Conservation (phyloP, 2,888 invertebrate genomes). For the Drosophila fulvimacula region DNA sequence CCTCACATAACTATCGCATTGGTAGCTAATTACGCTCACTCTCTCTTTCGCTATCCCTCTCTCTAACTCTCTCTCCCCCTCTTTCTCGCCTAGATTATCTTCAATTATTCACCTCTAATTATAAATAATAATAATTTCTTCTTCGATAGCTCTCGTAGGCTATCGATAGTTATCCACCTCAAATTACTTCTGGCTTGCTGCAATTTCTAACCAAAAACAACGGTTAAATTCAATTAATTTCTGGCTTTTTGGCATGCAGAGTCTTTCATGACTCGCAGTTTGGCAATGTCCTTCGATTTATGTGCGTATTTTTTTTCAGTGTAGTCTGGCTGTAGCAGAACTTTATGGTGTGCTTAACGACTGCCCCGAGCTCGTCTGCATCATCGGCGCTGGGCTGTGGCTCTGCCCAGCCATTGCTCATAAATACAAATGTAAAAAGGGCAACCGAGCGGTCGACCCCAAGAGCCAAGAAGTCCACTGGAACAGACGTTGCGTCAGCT, state of each 20-base stretch:
- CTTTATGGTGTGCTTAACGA: constrained; percentile 50
- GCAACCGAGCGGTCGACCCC: constrained; percentile 22
- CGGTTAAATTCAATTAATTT: background rate
- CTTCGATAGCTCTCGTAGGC: too few species aligned
- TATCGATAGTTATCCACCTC: too few species aligned
- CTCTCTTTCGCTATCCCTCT: too few species aligned
- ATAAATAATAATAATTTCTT: too few species aligned
- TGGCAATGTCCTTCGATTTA: background rate
- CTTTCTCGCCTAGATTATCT: too few species aligned
- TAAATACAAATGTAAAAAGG: constrained; percentile 74
- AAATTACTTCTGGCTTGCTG: too few species aligned
- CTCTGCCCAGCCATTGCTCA: constrained; percentile 45
- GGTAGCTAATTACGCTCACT: too few species aligned
- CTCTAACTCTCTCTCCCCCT: too few species aligned
- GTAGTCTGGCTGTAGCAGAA: constrained; percentile 24
- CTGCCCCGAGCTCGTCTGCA: constrained; percentile 15
- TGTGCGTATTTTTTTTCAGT: constrained; percentile 18
- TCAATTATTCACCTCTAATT: too few species aligned
- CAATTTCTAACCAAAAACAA: background rate
- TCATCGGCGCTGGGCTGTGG: constrained; percentile 16
- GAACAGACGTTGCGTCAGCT: constrained; percentile 13
- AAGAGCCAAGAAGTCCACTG: constrained; percentile 23
- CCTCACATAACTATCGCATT: too few species aligned
- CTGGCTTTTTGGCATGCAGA: background rate
- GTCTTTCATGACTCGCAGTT: background rate